phyloP scores from a whole-genome alignment of 2,113 vertebrate genomes.

The Ctenomys sociabilis region DNA sequence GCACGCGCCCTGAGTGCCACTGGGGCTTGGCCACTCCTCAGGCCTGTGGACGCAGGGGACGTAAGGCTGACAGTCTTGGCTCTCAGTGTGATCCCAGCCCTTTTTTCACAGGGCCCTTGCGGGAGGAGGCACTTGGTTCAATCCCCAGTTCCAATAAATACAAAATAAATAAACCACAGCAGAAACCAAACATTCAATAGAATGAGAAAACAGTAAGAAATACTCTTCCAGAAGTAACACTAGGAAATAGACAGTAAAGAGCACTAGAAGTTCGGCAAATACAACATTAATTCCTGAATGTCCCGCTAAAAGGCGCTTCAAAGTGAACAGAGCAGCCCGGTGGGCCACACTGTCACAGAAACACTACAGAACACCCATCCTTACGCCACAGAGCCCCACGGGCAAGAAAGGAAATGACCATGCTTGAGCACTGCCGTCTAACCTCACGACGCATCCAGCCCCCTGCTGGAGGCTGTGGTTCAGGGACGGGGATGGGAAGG shows the following conservation, averaged over 20 bases:
- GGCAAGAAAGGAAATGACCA: not conserved
- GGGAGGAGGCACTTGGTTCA: no score
- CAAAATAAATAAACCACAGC: no score
- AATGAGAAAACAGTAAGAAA: not conserved
- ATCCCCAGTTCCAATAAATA: no score
- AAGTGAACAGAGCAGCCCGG: not conserved
- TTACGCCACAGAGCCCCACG: not conserved
- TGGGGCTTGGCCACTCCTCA: not conserved
- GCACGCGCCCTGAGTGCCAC: no score
- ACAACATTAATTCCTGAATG: not conserved
- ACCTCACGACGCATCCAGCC: not conserved
- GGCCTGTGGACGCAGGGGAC: not conserved
- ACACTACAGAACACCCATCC: not conserved
- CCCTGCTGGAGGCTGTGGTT: no score
- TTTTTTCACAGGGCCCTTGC: not conserved
- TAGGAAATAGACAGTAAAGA: not conserved
- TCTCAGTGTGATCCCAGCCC: not conserved
- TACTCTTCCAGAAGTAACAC: not conserved
- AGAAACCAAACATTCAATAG: not conserved
- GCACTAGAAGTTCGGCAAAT: not conserved
- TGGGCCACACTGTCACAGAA: not conserved
- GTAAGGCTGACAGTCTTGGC: not conserved
- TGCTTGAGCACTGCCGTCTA: not conserved
- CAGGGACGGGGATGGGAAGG: not conserved
- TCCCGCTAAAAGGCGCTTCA: not conserved